phyloP scores from a whole-genome alignment of 2,797 vertebrate species.

The Pristis pectinata region DNA sequence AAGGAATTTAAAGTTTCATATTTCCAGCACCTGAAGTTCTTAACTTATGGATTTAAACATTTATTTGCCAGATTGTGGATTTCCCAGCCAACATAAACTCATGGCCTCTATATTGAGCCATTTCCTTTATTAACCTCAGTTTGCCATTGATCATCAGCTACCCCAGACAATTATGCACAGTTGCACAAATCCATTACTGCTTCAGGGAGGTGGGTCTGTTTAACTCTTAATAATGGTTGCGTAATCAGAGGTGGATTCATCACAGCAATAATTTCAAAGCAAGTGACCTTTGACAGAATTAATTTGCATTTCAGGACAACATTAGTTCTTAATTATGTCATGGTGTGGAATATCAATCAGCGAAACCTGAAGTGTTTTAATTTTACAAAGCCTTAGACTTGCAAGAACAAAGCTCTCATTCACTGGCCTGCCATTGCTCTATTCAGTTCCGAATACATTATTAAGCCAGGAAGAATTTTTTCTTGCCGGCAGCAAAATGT shows the following conservation, averaged over 20 bases:
- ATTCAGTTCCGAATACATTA: neutral
- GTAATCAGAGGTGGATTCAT: neutral
- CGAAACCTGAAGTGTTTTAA: neutral
- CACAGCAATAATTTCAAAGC: constrained; percentile 4
- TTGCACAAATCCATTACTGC: neutral
- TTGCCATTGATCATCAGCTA: neutral
- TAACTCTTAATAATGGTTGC: neutral
- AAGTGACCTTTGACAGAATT: constrained; percentile 7
- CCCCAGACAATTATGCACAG: neutral
- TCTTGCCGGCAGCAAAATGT: constrained; percentile 5
- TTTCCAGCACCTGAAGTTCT: neutral
- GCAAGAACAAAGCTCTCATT: neutral
- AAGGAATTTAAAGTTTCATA: no score
- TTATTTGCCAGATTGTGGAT: neutral
- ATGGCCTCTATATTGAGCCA: neutral
- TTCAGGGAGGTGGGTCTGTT: neutral
- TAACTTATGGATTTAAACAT: neutral
- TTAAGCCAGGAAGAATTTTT: neutral
- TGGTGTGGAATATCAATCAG: constrained; percentile 3
- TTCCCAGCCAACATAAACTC: neutral
- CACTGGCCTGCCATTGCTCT: neutral
- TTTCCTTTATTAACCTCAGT: neutral
- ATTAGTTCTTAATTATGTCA: constrained; percentile 7
- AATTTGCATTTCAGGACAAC: neutral
- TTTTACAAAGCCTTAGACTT: neutral